Evolutionary conservation across 2,113 vertebrate species (phyloP).

Genomic region (Chloebia gouldiae): DNA sequence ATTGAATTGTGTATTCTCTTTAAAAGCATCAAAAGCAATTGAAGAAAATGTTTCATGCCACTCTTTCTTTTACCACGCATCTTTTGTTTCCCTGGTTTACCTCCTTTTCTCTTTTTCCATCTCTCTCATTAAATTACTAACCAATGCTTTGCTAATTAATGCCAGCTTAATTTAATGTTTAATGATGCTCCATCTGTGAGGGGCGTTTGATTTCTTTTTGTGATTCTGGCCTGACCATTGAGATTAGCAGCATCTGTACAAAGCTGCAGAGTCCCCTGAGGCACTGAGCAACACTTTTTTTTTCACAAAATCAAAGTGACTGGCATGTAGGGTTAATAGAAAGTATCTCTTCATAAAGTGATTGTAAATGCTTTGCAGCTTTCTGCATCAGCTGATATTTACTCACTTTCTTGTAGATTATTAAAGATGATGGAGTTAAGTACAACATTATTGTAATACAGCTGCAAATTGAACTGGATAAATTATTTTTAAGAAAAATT

Average conservation of each 20-base stretch:
- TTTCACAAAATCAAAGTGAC: neutral
- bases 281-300: neutral
- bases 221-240: neutral
- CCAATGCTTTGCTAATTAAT: slow-evolving; percentile 37
- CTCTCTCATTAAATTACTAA: slow-evolving; percentile 36
- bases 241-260: slow-evolving; percentile 9
- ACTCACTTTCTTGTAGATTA: neutral
- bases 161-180: slow-evolving; percentile 36
- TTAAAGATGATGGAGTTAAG: neutral
- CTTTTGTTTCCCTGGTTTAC: slow-evolving; percentile 18
- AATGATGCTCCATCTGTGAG: neutral
- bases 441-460: neutral
- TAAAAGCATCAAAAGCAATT: slow-evolving; percentile 43
- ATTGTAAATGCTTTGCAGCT: neutral
- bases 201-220: slow-evolving; percentile 28
- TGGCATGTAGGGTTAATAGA: neutral
- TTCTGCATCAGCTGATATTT: neutral
- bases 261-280: slow-evolving; percentile 16
- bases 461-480: neutral
- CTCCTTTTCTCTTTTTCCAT: slow-evolving; percentile 6
- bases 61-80: slow-evolving; percentile 9
- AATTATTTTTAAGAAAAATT: neutral
- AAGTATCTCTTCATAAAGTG: neutral
- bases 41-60: slow-evolving; percentile 34
- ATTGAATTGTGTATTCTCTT: slow-evolving; percentile 44